A percentile compares a stretch with the other conserved stretches of the same genome.
phyloP scores from a whole-genome alignment of 2,888 invertebrate genomes.

The Herminia tarsipennalis region DNA sequence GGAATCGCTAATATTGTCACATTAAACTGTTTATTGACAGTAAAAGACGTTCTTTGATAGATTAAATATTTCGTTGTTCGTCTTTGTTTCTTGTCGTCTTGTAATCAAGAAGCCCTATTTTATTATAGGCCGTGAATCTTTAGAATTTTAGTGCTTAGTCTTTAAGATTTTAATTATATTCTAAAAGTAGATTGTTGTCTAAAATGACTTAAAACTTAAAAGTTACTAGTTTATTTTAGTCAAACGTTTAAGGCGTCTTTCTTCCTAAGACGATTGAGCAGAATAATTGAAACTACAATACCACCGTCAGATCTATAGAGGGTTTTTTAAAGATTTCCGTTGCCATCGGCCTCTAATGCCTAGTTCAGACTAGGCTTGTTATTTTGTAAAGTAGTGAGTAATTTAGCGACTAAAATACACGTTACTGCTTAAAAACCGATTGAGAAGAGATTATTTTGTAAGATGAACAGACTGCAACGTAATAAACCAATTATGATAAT shows the following conservation, averaged over 20 bases:
- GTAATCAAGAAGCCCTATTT: slow-evolving; percentile 6
- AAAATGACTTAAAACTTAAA: slow-evolving; percentile 1
- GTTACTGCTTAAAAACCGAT: too few relatives aligned
- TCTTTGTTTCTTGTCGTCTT: slow-evolving; percentile 20
- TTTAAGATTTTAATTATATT: slow-evolving; percentile 4
- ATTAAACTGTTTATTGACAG: slow-evolving; percentile 44
- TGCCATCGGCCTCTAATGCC: too few relatives aligned
- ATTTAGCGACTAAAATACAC: too few relatives aligned
- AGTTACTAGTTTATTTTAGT: background rate
- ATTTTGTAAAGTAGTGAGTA: too few relatives aligned
- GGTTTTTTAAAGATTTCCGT: too few relatives aligned
- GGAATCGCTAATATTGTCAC: slow-evolving; percentile 47
- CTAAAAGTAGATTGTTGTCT: background rate
- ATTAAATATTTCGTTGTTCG: slow-evolving; percentile 31
- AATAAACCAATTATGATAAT: too few relatives aligned
- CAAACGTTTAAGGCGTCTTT: background rate
- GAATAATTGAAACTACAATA: too few relatives aligned
- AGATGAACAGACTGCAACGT: too few relatives aligned
- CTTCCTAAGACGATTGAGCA: background rate
- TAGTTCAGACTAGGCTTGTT: too few relatives aligned
- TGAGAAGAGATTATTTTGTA: too few relatives aligned
- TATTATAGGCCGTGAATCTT: slow-evolving; percentile 12
- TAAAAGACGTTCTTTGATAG: slow-evolving; percentile 29
- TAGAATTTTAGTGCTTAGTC: slow-evolving; percentile 3
- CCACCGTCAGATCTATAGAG: too few relatives aligned